Evolutionary conservation across 2,888 invertebrate species (phyloP).

Genomic region (Aspidiotus rigidus): DNA sequence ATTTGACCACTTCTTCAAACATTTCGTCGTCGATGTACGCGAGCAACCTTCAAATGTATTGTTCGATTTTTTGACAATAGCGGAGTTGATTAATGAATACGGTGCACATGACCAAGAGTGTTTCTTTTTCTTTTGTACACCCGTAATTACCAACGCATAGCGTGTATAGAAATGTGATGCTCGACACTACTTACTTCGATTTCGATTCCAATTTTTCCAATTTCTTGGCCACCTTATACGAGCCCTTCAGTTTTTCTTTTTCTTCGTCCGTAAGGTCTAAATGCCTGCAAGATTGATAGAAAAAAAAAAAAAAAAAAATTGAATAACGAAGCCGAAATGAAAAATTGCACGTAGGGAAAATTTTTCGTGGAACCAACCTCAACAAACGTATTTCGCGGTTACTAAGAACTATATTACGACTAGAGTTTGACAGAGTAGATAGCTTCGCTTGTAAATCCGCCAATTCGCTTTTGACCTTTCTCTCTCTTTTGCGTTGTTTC

Average conservation of each 20-base stretch:
- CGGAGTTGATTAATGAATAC: too few species aligned
- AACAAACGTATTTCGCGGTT: conserved; percentile 83
- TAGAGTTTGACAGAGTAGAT: conserved; percentile 55
- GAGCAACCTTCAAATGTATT: too few species aligned
- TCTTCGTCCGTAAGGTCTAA: conserved; percentile 85
- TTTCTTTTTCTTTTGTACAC: too few species aligned
- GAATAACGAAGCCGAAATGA: conserved; percentile 11
- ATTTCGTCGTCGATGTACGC: too few species aligned
- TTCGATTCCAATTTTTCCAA: conserved; percentile 79
- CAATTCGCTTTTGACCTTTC: conserved; percentile 84
- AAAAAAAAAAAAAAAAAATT: conserved; percentile 26
- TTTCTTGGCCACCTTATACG: conserved; percentile 85
- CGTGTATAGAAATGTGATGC: background rate
- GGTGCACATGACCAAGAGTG: too few species aligned
- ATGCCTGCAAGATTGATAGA: conserved; percentile 50
- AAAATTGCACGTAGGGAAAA: background rate
- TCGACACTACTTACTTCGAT: conserved; percentile 47
- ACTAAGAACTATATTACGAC: conserved; percentile 77
- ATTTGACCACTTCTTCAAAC: too few species aligned
- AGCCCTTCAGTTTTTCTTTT: conserved; percentile 81
- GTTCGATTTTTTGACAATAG: too few species aligned
- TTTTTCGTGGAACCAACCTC: conserved; percentile 45
- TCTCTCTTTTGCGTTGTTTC: conserved; percentile 74
- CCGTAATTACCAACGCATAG: background rate
- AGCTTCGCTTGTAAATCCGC: conserved; percentile 74